Evolutionary conservation across 1,140 invertebrate species (phyloP), one percentile per base, ranked within the genome.

Genomic region (Drosophila simulans): DNA sequence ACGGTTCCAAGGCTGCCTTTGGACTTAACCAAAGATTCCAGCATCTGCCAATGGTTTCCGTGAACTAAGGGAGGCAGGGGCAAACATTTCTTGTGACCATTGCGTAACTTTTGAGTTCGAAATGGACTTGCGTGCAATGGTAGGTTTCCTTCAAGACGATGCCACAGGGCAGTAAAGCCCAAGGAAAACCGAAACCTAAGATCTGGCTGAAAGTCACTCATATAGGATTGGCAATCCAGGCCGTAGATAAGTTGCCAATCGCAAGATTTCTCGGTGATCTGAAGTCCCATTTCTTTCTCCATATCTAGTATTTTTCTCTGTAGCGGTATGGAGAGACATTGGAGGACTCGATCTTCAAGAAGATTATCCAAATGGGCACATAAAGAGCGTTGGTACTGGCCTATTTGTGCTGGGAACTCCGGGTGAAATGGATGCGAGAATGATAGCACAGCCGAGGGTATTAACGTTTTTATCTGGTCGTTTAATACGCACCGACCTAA

Each of bases 131-230:
- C 25, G 20, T 59, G 75, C 25, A 74, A 5, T 4, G 46, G 52
- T 1, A 80, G 35, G 55, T 93, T 94, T 1, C 95, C 95, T 48
- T 96, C 94, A 84, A 98, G 96, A 62, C 96, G 93, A 80, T 96
- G 95, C 57, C 98, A 96, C 58, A 99, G 93, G 1, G 97, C 95
- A 0, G 95, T 96, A 48, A 98, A 94, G 20, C 98, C 97, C 94
- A 98, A 97, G 0, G 97, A 97, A 91, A 98, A 98, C 74, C 95
- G 94, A 91, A 99, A 99, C 73, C 98, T 95, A 15, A 99, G 94
- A 93, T 99, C 97, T 93, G 99, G 98, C 54, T 97, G 95, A 88
- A 99, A 99, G 93, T 99, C 98, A 0, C 96, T 95, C 93, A 98
- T 99, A 8, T 99, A 94, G 93, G 98, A 98, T 80, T 98, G 97